phyloP scores from a whole-genome alignment of 1,140 invertebrate species.

The Drosophila sechellia region DNA sequence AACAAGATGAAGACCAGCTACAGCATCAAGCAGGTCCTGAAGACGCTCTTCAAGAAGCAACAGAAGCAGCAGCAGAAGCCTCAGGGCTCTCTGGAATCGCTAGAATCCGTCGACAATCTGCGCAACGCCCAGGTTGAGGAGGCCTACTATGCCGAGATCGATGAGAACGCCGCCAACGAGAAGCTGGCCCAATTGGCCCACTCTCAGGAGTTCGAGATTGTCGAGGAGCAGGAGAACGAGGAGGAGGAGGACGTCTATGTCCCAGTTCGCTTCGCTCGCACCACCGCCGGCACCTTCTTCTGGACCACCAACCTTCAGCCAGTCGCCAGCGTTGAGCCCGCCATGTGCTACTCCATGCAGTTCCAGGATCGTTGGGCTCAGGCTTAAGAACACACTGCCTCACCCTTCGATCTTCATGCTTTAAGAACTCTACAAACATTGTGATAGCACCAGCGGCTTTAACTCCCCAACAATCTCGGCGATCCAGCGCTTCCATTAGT shows the following conservation, averaged over 20 bases:
- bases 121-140: constrained; percentile 79
- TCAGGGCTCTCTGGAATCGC: constrained; percentile 68
- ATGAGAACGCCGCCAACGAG: constrained; percentile 88
- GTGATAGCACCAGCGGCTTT: constrained; percentile 74
- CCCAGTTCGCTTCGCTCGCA: constrained; percentile 86
- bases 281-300: constrained; percentile 86
- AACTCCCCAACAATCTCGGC: constrained; percentile 56
- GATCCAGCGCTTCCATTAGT: constrained; percentile 77
- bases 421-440: constrained; percentile 64
- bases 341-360: constrained; percentile 84
- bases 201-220: constrained; percentile 85
- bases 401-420: constrained; percentile 49
- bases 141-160: constrained; percentile 85
- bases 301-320: constrained; percentile 85
- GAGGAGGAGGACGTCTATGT: constrained; percentile 82
- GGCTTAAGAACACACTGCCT: constrained; percentile 79
- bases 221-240: constrained; percentile 43
- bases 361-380: constrained; percentile 86
- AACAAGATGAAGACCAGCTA: constrained; percentile 84
- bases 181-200: constrained; percentile 85
- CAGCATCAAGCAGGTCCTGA: constrained; percentile 86
- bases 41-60: constrained; percentile 82
- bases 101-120: constrained; percentile 78
- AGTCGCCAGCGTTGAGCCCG: constrained; percentile 76
- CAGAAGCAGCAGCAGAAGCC: constrained; percentile 63